Conservation (phyloP, 2,113 vertebrate species). For the Bungarus multicinctus region DNA sequence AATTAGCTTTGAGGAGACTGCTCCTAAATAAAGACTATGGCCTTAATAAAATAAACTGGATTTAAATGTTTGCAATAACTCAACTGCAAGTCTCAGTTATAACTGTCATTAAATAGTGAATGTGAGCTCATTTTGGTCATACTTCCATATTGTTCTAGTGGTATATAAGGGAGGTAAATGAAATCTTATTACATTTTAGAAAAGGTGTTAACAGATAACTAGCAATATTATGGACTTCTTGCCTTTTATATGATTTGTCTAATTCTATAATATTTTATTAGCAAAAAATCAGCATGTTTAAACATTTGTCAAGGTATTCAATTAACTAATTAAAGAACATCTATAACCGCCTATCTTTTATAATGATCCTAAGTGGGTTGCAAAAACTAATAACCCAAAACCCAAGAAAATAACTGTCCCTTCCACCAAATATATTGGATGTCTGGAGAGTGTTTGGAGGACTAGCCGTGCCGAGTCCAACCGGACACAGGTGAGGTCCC, state of each 20-base stretch:
- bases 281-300: conserved; percentile 4
- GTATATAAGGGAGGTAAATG: background rate
- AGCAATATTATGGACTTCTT: conserved; percentile 19
- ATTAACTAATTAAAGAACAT: too few species aligned
- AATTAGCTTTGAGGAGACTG: background rate
- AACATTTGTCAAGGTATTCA: background rate
- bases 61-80: background rate
- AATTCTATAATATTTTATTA: conserved; percentile 20
- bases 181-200: background rate
- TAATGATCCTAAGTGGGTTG: too few species aligned
- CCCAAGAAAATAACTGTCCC: too few species aligned
- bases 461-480: too few species aligned
- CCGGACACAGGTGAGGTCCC: too few species aligned
- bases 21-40: background rate
- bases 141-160: background rate
- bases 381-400: too few species aligned
- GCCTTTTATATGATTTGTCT: background rate
- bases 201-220: conserved; percentile 33
- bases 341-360: too few species aligned
- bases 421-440: too few species aligned
- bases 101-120: background rate
- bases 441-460: too few species aligned
- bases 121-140: background rate
- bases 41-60: background rate
- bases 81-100: background rate